Conservation (phyloP, 2,113 vertebrate species). For the Galeopterus variegatus region DNA sequence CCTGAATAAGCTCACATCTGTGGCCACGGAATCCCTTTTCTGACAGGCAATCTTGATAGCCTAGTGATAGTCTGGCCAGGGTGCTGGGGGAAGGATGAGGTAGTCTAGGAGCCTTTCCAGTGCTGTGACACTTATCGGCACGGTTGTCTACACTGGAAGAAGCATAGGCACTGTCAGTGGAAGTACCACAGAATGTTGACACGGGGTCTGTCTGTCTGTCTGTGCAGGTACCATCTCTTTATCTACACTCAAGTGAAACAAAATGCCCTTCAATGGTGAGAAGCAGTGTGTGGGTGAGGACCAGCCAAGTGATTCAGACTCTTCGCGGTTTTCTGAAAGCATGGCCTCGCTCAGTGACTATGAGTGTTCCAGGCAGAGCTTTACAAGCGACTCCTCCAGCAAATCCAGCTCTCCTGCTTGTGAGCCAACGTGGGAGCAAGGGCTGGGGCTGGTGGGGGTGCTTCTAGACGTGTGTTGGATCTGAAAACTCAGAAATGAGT, state of each 20-base stretch:
- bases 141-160: not conserved
- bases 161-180: fast-evolving
- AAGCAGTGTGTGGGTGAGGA: constrained; percentile 91
- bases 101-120: not conserved
- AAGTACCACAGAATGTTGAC: not conserved
- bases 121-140: not conserved
- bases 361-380: constrained; percentile 94
- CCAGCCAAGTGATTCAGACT: constrained; percentile 92
- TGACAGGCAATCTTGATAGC: not conserved
- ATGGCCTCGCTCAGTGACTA: constrained; percentile 92
- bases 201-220: constrained; percentile 49
- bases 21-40: not conserved
- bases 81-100: not conserved
- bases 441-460: fast-evolving
- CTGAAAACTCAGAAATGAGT: not conserved
- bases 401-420: constrained; percentile 95
- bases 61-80: not conserved
- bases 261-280: constrained; percentile 94
- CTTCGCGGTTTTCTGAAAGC: constrained; percentile 91
- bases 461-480: not conserved
- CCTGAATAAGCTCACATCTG: not conserved
- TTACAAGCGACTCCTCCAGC: constrained; percentile 95
- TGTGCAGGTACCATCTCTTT: constrained; percentile 80
- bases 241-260: constrained; percentile 72
- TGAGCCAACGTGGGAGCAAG: constrained; percentile 85